A percentile compares a stretch with the other conserved stretches of the same genome.
Evolutionary conservation across 2,888 invertebrate genomes (phyloP).

Genomic region (Baronia brevicornis): DNA sequence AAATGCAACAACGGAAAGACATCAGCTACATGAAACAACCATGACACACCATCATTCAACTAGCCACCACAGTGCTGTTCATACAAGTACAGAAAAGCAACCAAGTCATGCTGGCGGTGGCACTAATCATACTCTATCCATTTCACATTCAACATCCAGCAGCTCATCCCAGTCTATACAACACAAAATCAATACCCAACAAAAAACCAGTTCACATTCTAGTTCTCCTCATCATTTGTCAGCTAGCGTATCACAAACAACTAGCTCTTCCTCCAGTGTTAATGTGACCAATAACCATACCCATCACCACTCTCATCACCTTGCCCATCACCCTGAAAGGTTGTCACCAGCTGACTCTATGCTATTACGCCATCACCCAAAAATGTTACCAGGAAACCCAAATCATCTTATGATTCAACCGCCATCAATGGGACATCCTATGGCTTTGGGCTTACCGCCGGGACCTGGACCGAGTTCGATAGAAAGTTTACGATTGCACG

Average conservation of each 20-base stretch:
- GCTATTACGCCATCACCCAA: constrained; percentile 66
- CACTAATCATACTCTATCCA: constrained; percentile 77
- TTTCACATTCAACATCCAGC: constrained; percentile 80
- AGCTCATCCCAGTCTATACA: constrained; percentile 80
- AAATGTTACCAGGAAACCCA: constrained; percentile 72
- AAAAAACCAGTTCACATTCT: constrained; percentile 61
- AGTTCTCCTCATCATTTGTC: constrained; percentile 72
- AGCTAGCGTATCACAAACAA: constrained; percentile 72
- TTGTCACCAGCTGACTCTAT: constrained; percentile 77
- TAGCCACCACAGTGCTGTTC: constrained; percentile 79
- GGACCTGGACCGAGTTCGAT: constrained; percentile 78
- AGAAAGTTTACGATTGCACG: constrained; percentile 84
- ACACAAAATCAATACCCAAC: constrained; percentile 75
- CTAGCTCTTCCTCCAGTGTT: constrained; percentile 68
- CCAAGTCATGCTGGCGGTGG: constrained; percentile 68
- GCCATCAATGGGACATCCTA: constrained; percentile 78
- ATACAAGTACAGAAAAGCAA: constrained; percentile 79
- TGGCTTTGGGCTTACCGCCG: constrained; percentile 71
- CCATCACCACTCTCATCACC: constrained; percentile 80
- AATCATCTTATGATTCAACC: constrained; percentile 81
- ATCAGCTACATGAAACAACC: constrained; percentile 79
- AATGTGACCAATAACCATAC: constrained; percentile 77
- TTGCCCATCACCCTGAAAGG: constrained; percentile 79
- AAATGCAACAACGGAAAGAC: constrained; percentile 71
- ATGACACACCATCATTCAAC: constrained; percentile 80